Conservation (phyloP, 1,140 invertebrate genomes). For the Caenorhabditis inopinata region DNA sequence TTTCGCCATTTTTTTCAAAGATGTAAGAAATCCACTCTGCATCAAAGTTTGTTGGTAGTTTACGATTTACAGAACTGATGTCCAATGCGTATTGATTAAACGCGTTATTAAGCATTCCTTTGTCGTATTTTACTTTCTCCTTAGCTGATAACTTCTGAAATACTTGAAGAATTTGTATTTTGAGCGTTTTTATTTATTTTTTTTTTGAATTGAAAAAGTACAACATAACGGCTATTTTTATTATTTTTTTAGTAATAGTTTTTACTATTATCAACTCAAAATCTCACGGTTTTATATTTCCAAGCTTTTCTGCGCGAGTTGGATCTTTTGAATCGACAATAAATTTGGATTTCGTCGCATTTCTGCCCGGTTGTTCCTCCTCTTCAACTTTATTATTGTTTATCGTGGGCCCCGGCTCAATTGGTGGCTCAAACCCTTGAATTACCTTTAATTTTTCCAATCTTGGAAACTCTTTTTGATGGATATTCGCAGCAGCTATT, state of each 20-base stretch:
- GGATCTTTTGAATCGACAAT: slow-evolving; percentile 60
- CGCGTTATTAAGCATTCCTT: slow-evolving; percentile 94
- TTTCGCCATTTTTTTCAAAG: no score
- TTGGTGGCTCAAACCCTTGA: slow-evolving; percentile 54
- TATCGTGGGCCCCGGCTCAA: slow-evolving; percentile 36
- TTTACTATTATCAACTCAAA: no score
- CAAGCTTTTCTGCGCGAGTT: slow-evolving; percentile 62
- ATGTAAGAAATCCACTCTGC: slow-evolving; percentile 80
- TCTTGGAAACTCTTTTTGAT: no score
- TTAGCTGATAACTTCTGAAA: slow-evolving; percentile 70
- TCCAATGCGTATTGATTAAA: slow-evolving; percentile 98
- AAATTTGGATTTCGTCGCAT: slow-evolving; percentile 47
- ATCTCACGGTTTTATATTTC: slow-evolving; percentile 62
- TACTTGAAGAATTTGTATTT: not conserved
- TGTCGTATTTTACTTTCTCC: slow-evolving; percentile 82
- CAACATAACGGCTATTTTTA: no score
- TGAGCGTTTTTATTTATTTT: no score
- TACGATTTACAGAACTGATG: slow-evolving; percentile 89
- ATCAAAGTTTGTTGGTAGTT: slow-evolving; percentile 87
- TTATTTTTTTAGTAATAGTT: no score
- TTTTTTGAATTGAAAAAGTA: no score
- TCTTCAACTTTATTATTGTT: slow-evolving; percentile 39
- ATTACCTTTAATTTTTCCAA: slow-evolving; percentile 39
- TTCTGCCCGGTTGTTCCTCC: slow-evolving; percentile 36
- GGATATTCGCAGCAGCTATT: not conserved